These are phyloP conservation scores for Chymomyza fuscimana DNA, from an alignment of 2,888 invertebrate genomes.

Conservation along the genomic window DNA sequence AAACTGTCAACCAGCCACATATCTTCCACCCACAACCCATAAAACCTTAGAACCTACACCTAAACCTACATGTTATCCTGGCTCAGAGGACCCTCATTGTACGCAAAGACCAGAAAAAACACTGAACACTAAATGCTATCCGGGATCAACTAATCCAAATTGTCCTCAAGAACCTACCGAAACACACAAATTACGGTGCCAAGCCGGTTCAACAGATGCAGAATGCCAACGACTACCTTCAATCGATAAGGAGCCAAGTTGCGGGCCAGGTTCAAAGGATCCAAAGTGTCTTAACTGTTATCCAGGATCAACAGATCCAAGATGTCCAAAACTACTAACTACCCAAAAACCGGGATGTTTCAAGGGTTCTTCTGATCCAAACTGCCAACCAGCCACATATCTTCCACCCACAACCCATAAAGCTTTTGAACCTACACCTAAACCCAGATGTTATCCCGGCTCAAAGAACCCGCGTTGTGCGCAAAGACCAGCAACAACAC, in stretches of 20 bases:
- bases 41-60: not conserved
- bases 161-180: not conserved
- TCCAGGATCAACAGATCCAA: constrained; percentile 74
- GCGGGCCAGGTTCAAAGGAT: not conserved
- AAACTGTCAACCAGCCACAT: constrained; percentile 44
- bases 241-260: not conserved
- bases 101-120: not conserved
- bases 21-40: constrained; percentile 22
- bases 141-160: constrained; percentile 73
- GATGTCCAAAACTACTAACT: constrained; percentile 16
- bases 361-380: constrained; percentile 3
- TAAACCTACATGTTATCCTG: constrained; percentile 67
- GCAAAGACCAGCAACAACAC: constrained; percentile 4
- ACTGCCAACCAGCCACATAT: constrained; percentile 20
- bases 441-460: constrained; percentile 51
- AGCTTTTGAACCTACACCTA: constrained; percentile 30
- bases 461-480: constrained; percentile 66
- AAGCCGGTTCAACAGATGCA: constrained; percentile 1
- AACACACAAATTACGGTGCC: constrained; percentile 23
- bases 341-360: not conserved
- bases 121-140: constrained; percentile 58
- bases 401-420: not conserved
- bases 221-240: not conserved
- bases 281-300: constrained; percentile 55
- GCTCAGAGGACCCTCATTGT: constrained; percentile 67